phyloP scores from a whole-genome alignment of 2,113 vertebrate species.

The Ciconia boyciana region DNA sequence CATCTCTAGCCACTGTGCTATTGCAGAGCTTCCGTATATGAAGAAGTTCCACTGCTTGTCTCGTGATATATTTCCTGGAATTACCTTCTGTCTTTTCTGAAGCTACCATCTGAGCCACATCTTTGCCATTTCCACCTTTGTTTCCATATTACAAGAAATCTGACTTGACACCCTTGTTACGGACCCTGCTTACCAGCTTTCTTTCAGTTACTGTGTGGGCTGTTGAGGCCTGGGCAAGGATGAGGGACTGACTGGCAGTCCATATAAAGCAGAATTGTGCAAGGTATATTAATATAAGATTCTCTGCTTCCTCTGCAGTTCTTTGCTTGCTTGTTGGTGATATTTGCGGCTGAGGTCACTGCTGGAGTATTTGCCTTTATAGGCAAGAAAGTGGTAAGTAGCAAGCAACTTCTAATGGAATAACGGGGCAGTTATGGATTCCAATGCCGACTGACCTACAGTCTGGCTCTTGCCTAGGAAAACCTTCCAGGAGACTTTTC shows the following conservation, averaged over 20 bases:
- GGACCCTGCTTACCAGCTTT: not conserved
- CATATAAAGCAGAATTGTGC: not conserved
- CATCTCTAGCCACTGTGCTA: not conserved
- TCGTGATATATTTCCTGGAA: not conserved
- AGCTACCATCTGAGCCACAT: not conserved
- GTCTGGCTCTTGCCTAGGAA: not conserved
- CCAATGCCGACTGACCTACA: not conserved
- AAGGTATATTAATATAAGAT: not conserved
- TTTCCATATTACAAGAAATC: not conserved
- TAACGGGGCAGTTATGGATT: not conserved
- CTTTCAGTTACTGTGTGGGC: not conserved
- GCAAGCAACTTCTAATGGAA: not conserved
- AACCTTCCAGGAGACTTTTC: not conserved
- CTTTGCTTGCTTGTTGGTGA: constrained; percentile 92
- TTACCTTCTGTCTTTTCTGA: not conserved
- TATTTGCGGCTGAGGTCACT: constrained; percentile 94
- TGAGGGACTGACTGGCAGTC: not conserved
- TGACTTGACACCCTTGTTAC: not conserved
- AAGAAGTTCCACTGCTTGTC: not conserved
- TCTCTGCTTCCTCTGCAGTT: constrained; percentile 80
- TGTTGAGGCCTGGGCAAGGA: not conserved
- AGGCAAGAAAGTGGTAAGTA: constrained; percentile 88
- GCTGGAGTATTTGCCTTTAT: constrained; percentile 95
- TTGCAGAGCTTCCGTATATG: not conserved
- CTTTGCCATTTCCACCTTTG: not conserved